Evolutionary conservation across 2,888 invertebrate genomes (phyloP).

Genomic region (Aphrophora alni): DNA sequence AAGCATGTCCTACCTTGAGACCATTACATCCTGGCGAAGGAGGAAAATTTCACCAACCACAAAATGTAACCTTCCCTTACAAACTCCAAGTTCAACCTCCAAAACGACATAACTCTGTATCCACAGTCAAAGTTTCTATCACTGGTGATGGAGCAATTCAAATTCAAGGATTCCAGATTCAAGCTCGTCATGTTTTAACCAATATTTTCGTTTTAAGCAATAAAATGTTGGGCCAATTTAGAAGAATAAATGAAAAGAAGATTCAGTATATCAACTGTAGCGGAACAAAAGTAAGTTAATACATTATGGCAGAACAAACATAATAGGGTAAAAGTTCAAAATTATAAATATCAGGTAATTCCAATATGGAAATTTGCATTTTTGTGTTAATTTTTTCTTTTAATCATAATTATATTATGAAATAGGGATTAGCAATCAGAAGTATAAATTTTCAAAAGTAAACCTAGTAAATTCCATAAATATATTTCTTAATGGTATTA

Average conservation of each 20-base stretch:
- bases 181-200: background rate
- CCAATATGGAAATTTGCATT: no score
- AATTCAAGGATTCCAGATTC: background rate
- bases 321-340: no score
- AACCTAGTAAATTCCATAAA: no score
- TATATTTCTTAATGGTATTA: no score
- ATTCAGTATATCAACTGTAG: background rate
- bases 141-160: background rate
- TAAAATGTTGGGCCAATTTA: background rate
- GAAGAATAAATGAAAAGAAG: background rate
- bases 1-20: background rate
- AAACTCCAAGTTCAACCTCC: background rate
- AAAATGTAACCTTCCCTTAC: background rate
- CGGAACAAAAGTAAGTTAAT: background rate
- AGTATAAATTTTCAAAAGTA: no score
- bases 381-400: no score
- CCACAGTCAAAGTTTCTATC: background rate
- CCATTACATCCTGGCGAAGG: background rate
- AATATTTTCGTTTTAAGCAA: background rate
- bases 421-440: no score
- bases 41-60: background rate
- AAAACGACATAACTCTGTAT: background rate
- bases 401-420: no score
- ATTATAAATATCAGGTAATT: no score
- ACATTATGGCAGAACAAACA: no score